Evolutionary conservation across 2,113 vertebrate genomes (phyloP).

Genomic region (Rhynchomys soricoides): DNA sequence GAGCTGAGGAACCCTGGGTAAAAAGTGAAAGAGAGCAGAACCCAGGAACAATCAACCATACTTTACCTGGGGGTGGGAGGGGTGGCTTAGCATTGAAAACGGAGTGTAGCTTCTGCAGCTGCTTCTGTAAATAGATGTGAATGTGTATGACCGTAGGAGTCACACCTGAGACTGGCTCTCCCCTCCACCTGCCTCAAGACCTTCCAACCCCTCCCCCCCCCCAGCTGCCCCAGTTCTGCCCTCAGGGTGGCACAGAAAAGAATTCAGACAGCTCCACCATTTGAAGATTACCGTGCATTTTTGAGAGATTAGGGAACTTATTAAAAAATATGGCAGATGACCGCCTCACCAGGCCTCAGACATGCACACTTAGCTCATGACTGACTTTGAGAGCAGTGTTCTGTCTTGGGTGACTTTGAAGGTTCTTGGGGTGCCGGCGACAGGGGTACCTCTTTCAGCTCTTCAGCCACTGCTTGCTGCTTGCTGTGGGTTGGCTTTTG

Average conservation of each 20-base stretch:
- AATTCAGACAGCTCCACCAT: fast-evolving
- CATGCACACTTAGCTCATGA: fast-evolving
- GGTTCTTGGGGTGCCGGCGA: fast-evolving
- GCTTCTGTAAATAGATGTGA: background rate
- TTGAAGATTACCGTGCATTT: background rate
- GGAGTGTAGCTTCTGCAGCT: background rate
- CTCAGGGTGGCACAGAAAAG: background rate
- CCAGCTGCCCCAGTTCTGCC: background rate
- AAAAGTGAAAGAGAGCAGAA: background rate
- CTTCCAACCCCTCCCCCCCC: too few species aligned
- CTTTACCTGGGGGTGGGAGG: background rate
- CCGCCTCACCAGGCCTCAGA: background rate
- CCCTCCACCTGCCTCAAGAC: background rate
- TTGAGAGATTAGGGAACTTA: too few species aligned
- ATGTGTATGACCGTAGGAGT: fast-evolving
- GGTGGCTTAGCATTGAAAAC: background rate
- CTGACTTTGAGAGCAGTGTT: background rate
- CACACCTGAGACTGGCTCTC: fast-evolving
- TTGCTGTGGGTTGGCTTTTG: background rate
- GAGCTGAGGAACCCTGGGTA: background rate
- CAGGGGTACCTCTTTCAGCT: background rate
- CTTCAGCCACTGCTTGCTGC: background rate
- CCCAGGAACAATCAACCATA: too few species aligned
- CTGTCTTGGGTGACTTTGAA: background rate
- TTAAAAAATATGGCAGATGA: background rate